Percentiles rank a stretch among this genome's conserved stretches.
Conservation (phyloP, 2,888 invertebrate species). For the Drosophila neoperkinsi region DNA sequence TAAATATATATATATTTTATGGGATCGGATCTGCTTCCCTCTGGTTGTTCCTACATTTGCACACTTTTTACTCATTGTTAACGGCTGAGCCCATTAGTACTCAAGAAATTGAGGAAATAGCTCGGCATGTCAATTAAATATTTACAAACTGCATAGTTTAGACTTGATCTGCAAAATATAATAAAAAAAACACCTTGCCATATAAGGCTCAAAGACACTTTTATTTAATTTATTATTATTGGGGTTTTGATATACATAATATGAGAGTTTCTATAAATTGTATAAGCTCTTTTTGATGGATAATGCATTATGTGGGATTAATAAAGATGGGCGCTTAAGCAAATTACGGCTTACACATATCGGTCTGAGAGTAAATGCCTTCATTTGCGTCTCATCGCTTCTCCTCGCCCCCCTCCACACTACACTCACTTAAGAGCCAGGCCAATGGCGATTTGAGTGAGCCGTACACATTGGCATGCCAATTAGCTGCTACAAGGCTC, state of each 20-base stretch:
- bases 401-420: too few species aligned
- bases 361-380: slow-evolving; percentile 12
- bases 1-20: not conserved
- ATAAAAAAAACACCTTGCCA: not conserved
- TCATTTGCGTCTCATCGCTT: not conserved
- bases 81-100: not conserved
- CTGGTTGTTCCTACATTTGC: not conserved
- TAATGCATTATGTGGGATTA: slow-evolving; percentile 1
- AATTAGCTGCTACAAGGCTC: slow-evolving; percentile 56
- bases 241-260: not conserved
- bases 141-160: not conserved
- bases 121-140: not conserved
- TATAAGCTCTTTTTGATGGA: not conserved
- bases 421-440: not conserved
- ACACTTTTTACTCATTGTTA: not conserved
- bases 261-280: not conserved
- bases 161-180: not conserved
- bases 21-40: not conserved
- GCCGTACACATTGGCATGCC: slow-evolving; percentile 42
- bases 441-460: slow-evolving; percentile 35
- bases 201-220: not conserved
- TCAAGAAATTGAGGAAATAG: not conserved
- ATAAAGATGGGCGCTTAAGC: not conserved
- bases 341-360: not conserved
- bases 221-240: not conserved